Evolutionary conservation across 2,888 invertebrate species (phyloP).

Genomic region (Fragum sueziense): DNA sequence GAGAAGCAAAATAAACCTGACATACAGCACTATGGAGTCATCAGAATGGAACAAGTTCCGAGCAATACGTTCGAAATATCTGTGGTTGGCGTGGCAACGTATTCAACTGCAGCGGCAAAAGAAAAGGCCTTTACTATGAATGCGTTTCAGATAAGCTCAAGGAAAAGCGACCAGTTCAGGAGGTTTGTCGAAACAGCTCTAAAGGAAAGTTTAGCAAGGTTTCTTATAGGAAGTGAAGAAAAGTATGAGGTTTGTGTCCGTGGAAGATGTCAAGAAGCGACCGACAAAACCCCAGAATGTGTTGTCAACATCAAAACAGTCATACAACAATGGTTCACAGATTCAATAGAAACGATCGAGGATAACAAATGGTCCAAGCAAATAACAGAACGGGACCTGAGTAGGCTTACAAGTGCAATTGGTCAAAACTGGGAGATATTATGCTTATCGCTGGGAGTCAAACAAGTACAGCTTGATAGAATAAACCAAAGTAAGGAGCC

Average conservation of each 20-base stretch:
- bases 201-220: not conserved
- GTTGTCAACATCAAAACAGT: not conserved
- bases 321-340: conserved; percentile 5
- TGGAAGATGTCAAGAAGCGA: not conserved
- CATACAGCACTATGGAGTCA: not conserved
- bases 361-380: not conserved
- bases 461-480: conserved; percentile 12
- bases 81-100: not conserved
- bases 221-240: not conserved
- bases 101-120: not conserved
- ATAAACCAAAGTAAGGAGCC: conserved; percentile 12
- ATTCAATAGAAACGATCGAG: not conserved
- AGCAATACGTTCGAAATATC: not conserved
- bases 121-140: not conserved
- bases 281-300: not conserved
- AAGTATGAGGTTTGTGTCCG: conserved; percentile 2
- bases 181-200: not conserved
- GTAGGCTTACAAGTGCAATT: conserved; percentile 10
- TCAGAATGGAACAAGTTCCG: not conserved
- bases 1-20: not conserved
- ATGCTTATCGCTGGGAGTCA: conserved; percentile 14
- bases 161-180: conserved; percentile 4
- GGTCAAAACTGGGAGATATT: conserved; percentile 29
- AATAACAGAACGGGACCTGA: conserved; percentile 7
- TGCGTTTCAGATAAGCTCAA: not conserved